These are phyloP conservation scores for Enhydra lutris DNA, from an alignment of 2,113 vertebrate genomes.

Conservation along the genomic window DNA sequence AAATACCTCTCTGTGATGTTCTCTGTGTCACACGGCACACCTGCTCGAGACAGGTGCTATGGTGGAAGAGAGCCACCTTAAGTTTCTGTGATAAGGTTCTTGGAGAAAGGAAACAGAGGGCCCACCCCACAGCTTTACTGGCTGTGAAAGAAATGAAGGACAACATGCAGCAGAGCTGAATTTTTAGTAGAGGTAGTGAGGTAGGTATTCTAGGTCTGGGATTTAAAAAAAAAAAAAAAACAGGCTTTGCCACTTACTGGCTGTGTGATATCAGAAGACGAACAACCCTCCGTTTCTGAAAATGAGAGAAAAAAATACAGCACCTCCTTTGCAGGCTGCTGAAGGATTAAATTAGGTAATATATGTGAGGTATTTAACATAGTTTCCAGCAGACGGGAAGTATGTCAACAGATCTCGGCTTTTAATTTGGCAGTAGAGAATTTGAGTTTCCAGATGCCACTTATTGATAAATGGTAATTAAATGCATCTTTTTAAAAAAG, in stretches of 20 bases:
- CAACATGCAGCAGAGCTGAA: not conserved
- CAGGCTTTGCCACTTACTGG: not conserved
- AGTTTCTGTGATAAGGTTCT: fast-evolving
- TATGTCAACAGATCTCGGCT: not conserved
- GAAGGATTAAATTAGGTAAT: not conserved
- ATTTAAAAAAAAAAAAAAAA: not conserved
- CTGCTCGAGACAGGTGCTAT: not conserved
- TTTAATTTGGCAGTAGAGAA: not conserved
- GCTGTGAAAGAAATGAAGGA: not conserved
- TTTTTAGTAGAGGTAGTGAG: not conserved
- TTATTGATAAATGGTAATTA: not conserved
- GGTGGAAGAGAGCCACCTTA: not conserved
- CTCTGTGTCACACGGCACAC: no score
- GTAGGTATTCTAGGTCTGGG: not conserved
- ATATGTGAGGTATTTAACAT: not conserved
- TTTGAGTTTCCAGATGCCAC: not conserved
- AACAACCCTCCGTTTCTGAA: not conserved
- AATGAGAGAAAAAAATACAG: not conserved
- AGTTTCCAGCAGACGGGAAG: not conserved
- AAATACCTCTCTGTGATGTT: not conserved
- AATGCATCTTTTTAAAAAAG: not conserved
- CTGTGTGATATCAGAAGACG: not conserved
- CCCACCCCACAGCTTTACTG: not conserved
- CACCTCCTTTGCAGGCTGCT: not conserved
- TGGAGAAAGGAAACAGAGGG: not conserved